phyloP scores from a whole-genome alignment of 2,797 vertebrate genomes.

The Argya squamiceps region DNA sequence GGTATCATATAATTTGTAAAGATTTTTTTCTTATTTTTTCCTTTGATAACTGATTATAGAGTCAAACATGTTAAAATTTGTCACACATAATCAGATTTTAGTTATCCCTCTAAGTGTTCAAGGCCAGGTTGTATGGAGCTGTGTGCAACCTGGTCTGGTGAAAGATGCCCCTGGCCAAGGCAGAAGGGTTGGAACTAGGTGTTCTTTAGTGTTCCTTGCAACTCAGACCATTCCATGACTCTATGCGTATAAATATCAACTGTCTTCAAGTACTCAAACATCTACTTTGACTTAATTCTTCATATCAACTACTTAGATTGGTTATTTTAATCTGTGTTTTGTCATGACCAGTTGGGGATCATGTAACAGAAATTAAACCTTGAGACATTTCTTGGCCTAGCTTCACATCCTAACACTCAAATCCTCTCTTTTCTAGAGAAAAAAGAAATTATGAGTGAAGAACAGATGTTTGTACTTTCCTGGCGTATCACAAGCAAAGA shows the following conservation, averaged over 20 bases:
- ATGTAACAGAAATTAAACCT: not conserved
- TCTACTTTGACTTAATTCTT: not conserved
- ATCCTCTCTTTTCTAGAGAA: not conserved
- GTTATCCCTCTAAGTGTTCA: not conserved
- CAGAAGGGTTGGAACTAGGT: not conserved
- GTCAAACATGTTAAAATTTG: not conserved
- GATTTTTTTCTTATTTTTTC: not conserved
- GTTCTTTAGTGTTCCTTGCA: not conserved
- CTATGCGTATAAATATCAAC: not conserved
- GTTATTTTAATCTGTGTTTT: not conserved
- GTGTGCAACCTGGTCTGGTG: not conserved
- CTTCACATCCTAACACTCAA: not conserved
- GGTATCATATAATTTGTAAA: not conserved
- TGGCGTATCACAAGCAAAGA: not conserved
- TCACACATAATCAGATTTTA: not conserved
- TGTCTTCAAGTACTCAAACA: not conserved
- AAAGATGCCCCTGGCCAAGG: not conserved
- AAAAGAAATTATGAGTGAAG: not conserved
- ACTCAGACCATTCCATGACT: not conserved
- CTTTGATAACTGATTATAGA: not conserved
- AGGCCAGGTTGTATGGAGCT: not conserved
- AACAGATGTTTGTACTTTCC: not conserved
- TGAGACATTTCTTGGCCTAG: not conserved
- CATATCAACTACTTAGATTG: not conserved
- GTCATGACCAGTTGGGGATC: not conserved